Percentiles rank a stretch among this genome's conserved stretches.
phyloP scores from a whole-genome alignment of 2,888 invertebrate genomes.

The Eupelmus urozonus region DNA sequence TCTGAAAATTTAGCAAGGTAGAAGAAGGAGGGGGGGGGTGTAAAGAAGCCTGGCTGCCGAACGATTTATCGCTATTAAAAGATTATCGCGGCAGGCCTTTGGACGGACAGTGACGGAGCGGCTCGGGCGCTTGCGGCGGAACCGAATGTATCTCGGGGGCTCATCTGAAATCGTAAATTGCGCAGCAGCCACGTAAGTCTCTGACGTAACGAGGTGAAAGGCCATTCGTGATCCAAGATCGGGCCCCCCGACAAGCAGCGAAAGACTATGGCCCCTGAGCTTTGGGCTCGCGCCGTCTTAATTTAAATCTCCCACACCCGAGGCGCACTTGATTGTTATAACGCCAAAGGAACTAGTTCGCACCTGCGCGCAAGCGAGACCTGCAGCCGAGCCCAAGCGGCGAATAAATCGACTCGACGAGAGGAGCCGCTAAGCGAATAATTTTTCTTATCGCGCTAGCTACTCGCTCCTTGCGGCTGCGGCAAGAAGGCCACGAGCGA shows the following conservation, averaged over 20 bases:
- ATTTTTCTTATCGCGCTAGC: conserved; percentile 47
- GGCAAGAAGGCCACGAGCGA: not conserved
- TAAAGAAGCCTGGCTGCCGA: not conserved
- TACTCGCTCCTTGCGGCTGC: not conserved
- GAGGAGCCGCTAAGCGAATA: conserved; percentile 27
- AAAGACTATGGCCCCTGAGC: not conserved
- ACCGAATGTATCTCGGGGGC: conserved; percentile 56
- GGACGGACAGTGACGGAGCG: conserved; percentile 58
- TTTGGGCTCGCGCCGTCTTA: conserved; percentile 49
- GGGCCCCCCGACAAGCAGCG: conserved; percentile 39
- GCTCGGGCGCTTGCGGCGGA: conserved; percentile 7
- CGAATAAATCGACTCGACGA: conserved; percentile 31
- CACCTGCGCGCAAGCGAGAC: conserved; percentile 27
- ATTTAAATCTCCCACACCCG: conserved; percentile 48
- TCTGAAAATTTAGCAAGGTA: too few relatives aligned
- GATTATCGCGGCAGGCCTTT: conserved; percentile 52
- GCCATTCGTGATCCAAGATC: conserved; percentile 57
- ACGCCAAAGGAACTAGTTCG: conserved; percentile 27
- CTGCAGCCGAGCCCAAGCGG: not conserved
- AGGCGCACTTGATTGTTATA: conserved; percentile 1
- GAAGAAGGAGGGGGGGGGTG: too few relatives aligned
- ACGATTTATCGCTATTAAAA: conserved; percentile 60
- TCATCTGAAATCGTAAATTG: conserved; percentile 61
- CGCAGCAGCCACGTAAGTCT: conserved; percentile 47
- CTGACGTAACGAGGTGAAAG: conserved; percentile 60